phyloP scores from a whole-genome alignment of 2,797 vertebrate species.

The Saxicola maurus region DNA sequence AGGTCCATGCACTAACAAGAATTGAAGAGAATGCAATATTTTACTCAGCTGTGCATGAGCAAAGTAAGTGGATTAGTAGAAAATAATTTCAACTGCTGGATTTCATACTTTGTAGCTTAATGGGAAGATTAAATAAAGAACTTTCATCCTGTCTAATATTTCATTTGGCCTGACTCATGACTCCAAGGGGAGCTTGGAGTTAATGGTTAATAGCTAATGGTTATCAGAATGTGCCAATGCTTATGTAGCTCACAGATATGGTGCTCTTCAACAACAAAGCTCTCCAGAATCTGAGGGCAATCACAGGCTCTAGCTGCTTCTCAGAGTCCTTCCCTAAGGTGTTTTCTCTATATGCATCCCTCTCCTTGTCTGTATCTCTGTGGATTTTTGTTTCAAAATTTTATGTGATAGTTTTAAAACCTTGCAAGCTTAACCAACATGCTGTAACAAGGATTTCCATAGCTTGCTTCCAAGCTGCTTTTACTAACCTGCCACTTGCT shows the following conservation, averaged over 20 bases:
- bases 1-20: not conserved
- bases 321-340: not conserved
- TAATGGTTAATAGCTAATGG: not conserved
- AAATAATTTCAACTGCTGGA: not conserved
- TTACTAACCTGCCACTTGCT: not conserved
- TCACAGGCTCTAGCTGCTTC: not conserved
- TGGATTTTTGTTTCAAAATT: not conserved
- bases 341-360: not conserved
- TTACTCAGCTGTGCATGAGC: not conserved
- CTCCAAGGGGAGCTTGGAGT: not conserved
- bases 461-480: not conserved
- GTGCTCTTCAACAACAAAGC: not conserved
- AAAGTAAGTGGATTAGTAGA: not conserved
- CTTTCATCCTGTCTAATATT: not conserved
- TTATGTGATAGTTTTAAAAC: not conserved
- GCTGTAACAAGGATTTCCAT: not conserved
- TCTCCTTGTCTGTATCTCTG: not conserved
- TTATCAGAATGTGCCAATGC: not conserved
- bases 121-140: not conserved
- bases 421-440: not conserved
- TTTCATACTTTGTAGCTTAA: not conserved
- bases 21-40: fast-evolving
- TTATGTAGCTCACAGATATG: not conserved
- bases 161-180: not conserved
- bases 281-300: not conserved